These are phyloP conservation scores for Neogobius melanostomus DNA, from an alignment of 2,113 vertebrate species.

Conservation along the genomic window DNA sequence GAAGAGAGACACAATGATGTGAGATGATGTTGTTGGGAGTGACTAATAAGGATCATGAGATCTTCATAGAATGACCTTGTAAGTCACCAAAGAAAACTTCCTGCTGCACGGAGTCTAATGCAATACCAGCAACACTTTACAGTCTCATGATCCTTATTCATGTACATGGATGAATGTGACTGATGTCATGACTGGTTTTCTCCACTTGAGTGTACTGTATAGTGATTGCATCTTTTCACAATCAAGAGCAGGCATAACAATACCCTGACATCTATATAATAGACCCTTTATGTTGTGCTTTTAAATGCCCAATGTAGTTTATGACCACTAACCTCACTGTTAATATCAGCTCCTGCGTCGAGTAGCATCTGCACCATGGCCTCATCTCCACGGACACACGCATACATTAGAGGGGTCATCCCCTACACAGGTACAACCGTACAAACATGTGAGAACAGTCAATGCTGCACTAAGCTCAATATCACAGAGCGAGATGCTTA, in stretches of 20 bases:
- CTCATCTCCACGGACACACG: constrained; percentile 96
- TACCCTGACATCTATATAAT: too few species aligned
- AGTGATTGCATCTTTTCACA: not conserved
- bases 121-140: not conserved
- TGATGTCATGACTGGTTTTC: constrained; percentile 19
- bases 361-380: constrained; percentile 99
- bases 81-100: not conserved
- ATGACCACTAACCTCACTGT: constrained; percentile 88
- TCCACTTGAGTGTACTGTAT: constrained; percentile 8
- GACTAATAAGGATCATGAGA: constrained; percentile 45
- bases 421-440: constrained; percentile 73
- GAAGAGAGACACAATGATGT: constrained; percentile 44
- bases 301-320: not conserved
- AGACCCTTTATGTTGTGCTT: not conserved
- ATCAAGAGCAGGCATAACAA: not conserved
- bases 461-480: not conserved
- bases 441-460: constrained; percentile 5
- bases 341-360: constrained; percentile 96
- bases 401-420: constrained; percentile 99
- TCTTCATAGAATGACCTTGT: constrained; percentile 12
- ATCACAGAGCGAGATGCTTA: not conserved
- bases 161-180: constrained; percentile 24
- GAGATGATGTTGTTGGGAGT: constrained; percentile 32
- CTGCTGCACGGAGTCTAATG: not conserved
- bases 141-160: constrained; percentile 48